Base-by-base conservation (phyloP, 2,888 invertebrate species). In the Halictus quadricinctus region DNA sequence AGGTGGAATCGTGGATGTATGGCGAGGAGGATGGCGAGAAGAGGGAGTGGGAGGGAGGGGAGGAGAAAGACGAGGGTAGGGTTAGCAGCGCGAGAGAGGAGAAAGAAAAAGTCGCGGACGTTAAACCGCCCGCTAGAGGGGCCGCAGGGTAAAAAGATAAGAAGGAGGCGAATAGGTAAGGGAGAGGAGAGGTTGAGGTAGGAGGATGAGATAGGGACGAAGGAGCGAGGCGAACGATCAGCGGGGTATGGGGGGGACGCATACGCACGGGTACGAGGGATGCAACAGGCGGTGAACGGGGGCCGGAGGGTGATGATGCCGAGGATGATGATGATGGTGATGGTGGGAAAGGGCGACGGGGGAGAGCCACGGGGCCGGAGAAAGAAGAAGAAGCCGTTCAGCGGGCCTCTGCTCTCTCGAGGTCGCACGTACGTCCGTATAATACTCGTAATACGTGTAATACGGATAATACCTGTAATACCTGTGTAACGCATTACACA, bases 401-500 rank as follows among this genome's bases (percentile, higher is more conserved):
- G 84, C 81, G 85, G 84, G 86, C 85, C 88, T 75, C 77, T 88
- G 88, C 85, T 88, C 87, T 87, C 88, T 90, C 93, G 93, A 93
- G 93, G 93, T 91, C 94, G 91, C 90, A 88, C 91, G 90, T 91
- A 90, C 91, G 92, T 91, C 91, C 92, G 90, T 93, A 92, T 93
- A 93, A 93, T 93, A 91, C 92, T 92, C 92, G 93, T 93, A 93
- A 93, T 93, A 93, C 92, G 88, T 93, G 93, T 93, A 93, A 93
- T 93, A 93, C 92, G 91, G 91, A 93, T 94, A 93, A 93, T 93
- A 93, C 92, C 93, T 91, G 93, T 93, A 93, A 93, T 93, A 90
- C 92, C 92, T 90, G 91, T 92, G 92, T 93, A 93, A 93, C 91
- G 91, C 91, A 91, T 93, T 92, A 91, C 90, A 92, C 90, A 88